Base-by-base conservation (phyloP, 2,113 vertebrate species). In the Oryzias javanicus region DNA sequence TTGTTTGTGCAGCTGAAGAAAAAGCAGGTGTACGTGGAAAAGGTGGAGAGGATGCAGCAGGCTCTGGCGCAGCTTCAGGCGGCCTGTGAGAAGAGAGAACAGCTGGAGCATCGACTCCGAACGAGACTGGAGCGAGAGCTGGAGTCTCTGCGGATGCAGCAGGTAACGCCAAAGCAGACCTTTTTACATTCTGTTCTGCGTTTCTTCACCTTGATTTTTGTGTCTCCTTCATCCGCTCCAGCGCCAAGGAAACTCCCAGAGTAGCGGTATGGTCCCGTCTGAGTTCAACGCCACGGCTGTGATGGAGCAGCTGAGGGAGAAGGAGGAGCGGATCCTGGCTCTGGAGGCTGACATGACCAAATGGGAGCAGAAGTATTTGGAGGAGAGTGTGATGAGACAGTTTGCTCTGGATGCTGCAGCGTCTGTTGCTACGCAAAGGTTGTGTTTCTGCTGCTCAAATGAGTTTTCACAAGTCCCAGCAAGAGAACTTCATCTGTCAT, bases 291-390 rank as follows among this genome's bases (percentile, higher is more conserved):
- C 95, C 3, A 82, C 92, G 0, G 92, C 94, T 0, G 91, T 99
- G 8, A 98, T 98, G 96, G 97, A 99, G 48, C 94, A 97, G n/a
- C 92, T 99, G 40, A 89, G 97, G 0, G 97, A 99, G 87, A 98
- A 98, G 75, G 97, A 99, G 10, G 97, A 99, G 67, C 89, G 95
- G 24, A 98, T 99, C 72, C 90, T 98, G 40, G 97, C 97, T 25
- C 89, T 99, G 84, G 97, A 98, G 89, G 97, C 97, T 0, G 97
- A 99, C 88, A 98, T 98, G 96, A 99, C 96, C 59, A 98, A 98
- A 77, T 98, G 97, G 97, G 97, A 99, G 46, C 97, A 99, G 89
- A 99, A 99, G 15, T 99, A 98, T 77, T 88, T 99, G 83, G 97
- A 99, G 79, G 97, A 99, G 85, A 98, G 95, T 0, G 97, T 98